Percentiles rank a stretch among this genome's conserved stretches.
phyloP scores from a whole-genome alignment of 1,140 invertebrate genomes.

The Lordiphosa stackelbergi region DNA sequence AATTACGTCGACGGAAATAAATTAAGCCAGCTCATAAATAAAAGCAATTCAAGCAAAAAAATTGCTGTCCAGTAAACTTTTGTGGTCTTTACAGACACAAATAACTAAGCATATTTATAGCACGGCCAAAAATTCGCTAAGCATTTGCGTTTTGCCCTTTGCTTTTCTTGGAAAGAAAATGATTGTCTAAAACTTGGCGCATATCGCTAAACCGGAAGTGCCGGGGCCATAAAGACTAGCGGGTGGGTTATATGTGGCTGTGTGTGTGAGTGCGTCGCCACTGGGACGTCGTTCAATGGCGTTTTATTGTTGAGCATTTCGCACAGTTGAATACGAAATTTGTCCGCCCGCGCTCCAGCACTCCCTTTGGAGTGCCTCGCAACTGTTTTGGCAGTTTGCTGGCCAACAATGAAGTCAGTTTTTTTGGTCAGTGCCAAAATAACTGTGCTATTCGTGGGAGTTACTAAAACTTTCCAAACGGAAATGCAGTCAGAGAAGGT shows the following conservation, averaged over 20 bases:
- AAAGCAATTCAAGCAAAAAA: conserved; percentile 45
- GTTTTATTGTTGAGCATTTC: conserved; percentile 64
- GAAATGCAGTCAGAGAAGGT: conserved; percentile 53
- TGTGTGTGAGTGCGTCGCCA: conserved; percentile 38
- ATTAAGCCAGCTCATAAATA: conserved; percentile 70
- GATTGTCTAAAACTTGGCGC: conserved; percentile 69
- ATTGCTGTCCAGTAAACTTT: conserved; percentile 44
- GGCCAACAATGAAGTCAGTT: conserved; percentile 68
- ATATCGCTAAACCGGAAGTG: conserved; percentile 64
- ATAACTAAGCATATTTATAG: conserved; percentile 51
- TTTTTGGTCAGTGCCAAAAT: conserved; percentile 61
- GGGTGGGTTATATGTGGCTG: conserved; percentile 34
- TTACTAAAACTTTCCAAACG: conserved; percentile 54
- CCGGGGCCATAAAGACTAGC: conserved; percentile 58
- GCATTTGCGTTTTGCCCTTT: conserved; percentile 56
- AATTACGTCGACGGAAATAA: conserved; percentile 50
- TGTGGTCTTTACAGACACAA: conserved; percentile 17
- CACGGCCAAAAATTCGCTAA: conserved; percentile 46
- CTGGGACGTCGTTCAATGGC: conserved; percentile 52
- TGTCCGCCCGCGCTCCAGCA: conserved; percentile 9
- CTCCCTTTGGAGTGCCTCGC: conserved; percentile 1
- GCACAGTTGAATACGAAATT: conserved; percentile 49
- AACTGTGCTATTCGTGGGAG: conserved; percentile 50
- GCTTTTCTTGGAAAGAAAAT: conserved; percentile 51
- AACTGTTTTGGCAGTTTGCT: conserved; percentile 61